Evolutionary conservation across 2,113 vertebrate species (phyloP).

Genomic region (Alexandromys fortis): DNA sequence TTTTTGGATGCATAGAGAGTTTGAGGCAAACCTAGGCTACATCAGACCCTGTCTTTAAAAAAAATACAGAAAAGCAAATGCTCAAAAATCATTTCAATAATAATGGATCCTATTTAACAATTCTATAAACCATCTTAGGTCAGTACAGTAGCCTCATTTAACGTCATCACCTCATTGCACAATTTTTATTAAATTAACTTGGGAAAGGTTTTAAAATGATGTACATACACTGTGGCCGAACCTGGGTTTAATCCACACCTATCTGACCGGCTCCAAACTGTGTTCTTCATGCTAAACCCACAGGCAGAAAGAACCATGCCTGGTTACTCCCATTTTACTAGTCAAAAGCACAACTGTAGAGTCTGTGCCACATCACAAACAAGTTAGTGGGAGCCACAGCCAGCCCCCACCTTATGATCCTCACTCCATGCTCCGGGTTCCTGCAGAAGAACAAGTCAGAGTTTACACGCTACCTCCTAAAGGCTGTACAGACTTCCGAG

Average conservation of each 20-base stretch:
- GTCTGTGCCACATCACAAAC: background rate
- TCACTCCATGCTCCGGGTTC: fast-evolving
- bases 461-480: background rate
- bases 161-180: background rate
- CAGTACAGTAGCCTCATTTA: background rate
- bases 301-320: background rate
- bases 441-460: background rate
- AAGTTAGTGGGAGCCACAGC: background rate
- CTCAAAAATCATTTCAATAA: slow-evolving; percentile 37
- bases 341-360: background rate
- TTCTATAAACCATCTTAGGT: background rate
- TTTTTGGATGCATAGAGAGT: background rate
- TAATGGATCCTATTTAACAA: background rate
- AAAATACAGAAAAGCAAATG: slow-evolving; percentile 4
- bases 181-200: background rate
- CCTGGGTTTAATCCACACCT: background rate
- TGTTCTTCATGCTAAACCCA: background rate
- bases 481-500: slow-evolving; percentile 9
- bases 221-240: background rate
- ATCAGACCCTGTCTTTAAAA: background rate
- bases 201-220: slow-evolving; percentile 11
- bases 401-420: background rate
- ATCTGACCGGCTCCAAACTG: background rate
- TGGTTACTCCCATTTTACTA: background rate
- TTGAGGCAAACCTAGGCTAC: too few relatives aligned